Evolutionary conservation across 2,797 vertebrate genomes (phyloP).

Genomic region (Buceros bicornis): DNA sequence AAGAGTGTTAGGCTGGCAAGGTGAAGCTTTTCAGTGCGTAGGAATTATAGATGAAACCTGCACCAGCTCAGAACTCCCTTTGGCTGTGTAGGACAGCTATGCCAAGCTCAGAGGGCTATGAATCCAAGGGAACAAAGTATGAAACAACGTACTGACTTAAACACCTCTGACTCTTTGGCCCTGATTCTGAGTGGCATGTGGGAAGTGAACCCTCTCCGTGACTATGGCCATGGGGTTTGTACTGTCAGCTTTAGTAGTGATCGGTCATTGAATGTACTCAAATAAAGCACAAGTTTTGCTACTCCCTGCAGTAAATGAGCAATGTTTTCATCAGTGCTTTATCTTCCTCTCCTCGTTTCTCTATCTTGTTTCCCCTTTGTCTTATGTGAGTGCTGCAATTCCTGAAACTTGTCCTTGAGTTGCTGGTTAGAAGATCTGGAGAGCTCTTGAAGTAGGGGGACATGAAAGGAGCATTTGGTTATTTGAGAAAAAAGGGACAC

Average conservation of each 20-base stretch:
- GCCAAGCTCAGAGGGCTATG: not conserved
- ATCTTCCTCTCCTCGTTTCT: not conserved
- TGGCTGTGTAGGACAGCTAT: not conserved
- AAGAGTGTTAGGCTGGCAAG: not conserved
- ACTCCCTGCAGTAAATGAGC: not conserved
- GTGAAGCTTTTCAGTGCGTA: not conserved
- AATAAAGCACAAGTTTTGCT: not conserved
- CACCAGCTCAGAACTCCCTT: not conserved
- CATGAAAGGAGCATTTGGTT: not conserved
- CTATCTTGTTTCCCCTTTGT: not conserved
- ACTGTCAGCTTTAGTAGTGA: not conserved
- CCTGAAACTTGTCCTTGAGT: not conserved
- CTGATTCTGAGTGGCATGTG: not conserved
- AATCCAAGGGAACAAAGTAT: not conserved
- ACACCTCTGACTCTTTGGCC: not conserved
- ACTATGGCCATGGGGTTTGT: not conserved
- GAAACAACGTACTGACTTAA: not conserved
- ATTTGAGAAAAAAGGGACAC: not conserved
- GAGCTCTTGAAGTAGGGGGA: not conserved
- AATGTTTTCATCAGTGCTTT: not conserved
- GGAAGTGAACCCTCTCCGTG: not conserved
- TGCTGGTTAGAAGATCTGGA: not conserved
- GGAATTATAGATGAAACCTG: conserved; percentile 35
- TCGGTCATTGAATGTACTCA: not conserved
- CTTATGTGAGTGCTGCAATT: not conserved